Evolutionary conservation across 2,797 vertebrate genomes (phyloP).

Genomic region (Schizopygopsis malacanthus): DNA sequence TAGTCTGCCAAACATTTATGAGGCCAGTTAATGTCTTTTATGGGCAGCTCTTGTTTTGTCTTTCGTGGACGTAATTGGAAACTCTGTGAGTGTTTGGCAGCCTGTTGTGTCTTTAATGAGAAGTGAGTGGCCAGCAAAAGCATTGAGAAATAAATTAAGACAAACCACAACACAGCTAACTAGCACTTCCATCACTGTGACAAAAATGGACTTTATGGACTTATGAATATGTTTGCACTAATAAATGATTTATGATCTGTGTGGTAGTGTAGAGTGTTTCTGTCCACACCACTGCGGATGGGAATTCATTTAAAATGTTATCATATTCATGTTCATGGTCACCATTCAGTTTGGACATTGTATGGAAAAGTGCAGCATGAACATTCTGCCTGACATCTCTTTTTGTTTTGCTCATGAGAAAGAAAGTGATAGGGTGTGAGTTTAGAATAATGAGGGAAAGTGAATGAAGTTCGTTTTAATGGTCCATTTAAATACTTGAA

Average conservation of each 20-base stretch:
- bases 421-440: background rate
- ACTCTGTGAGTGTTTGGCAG: constrained; percentile 65
- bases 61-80: constrained; percentile 69
- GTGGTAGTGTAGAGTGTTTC: background rate
- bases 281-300: background rate
- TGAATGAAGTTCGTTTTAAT: background rate
- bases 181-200: background rate
- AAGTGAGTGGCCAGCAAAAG: constrained; percentile 56
- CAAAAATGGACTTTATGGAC: background rate
- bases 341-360: background rate
- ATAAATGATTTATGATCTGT: constrained; percentile 1
- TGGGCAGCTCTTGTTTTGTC: constrained; percentile 67
- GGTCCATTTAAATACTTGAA: background rate
- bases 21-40: constrained; percentile 65
- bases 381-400: background rate
- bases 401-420: background rate
- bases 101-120: constrained; percentile 57
- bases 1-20: constrained; percentile 67
- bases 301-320: background rate
- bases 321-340: background rate
- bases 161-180: background rate
- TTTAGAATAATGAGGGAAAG: background rate
- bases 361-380: background rate
- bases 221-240: background rate
- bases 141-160: constrained; percentile 30